phyloP scores from a whole-genome alignment of 1,140 invertebrate genomes.

The Plutomurus gul region DNA sequence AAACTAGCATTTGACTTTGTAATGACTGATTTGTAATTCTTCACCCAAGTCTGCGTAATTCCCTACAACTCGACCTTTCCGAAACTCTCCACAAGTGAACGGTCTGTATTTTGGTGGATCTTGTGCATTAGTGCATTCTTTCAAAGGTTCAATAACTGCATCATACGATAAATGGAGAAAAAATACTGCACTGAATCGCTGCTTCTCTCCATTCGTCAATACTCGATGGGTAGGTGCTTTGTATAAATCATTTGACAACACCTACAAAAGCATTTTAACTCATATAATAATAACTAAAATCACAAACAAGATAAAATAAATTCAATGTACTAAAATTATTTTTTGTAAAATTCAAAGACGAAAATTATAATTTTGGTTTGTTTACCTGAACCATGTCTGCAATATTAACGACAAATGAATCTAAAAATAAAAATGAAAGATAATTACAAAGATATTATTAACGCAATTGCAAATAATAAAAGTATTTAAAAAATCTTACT shows the following conservation, averaged over 20 bases:
- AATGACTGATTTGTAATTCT: constrained; percentile 48
- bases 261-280: constrained; percentile 17
- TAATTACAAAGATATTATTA: neutral
- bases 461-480: neutral
- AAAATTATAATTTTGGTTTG: too few species aligned
- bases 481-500: neutral
- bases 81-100: constrained; percentile 40
- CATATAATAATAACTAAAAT: constrained; percentile 41
- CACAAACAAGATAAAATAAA: neutral
- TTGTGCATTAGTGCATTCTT: neutral
- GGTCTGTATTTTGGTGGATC: constrained; percentile 17
- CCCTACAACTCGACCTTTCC: constrained; percentile 32
- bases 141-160: constrained; percentile 29
- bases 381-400: constrained; percentile 43
- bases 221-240: constrained; percentile 45
- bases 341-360: neutral
- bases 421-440: neutral
- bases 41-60: constrained; percentile 48
- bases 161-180: constrained; percentile 36
- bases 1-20: constrained; percentile 30
- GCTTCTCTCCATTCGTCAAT: constrained; percentile 29
- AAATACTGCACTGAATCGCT: constrained; percentile 35
- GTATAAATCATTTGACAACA: constrained; percentile 45
- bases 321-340: neutral
- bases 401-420: constrained; percentile 47